Base-by-base conservation (phyloP, 2,888 invertebrate species). In the Sarcophaga subvicina region DNA sequence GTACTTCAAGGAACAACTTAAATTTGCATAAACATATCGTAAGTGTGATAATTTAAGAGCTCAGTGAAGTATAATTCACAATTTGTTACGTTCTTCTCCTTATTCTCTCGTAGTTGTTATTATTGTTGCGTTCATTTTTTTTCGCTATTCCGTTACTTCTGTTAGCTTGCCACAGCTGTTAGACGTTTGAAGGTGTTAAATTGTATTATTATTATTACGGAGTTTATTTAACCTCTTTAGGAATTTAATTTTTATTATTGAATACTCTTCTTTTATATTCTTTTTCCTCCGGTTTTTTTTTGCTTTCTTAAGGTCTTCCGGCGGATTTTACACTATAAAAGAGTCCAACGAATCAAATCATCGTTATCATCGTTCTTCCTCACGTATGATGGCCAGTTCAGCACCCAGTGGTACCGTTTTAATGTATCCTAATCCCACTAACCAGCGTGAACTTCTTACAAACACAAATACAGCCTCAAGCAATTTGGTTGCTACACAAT, bases 391-490 rank as follows among this genome's bases (percentile, higher is more conserved):
- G 87, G 91, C 92, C 86, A 92, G 90, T 63, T 92, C 92, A n/a
- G 92, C 92, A 66, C 92, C 92, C 70, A 91, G 91, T 79, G 92
- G 92, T 88, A 92, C 92, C n/a, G 91, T 92, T 67, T 90, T 92
- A 91, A 92, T 92, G 92, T 92, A 92, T 88, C 92, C 92, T 4
- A 92, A 92, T 88, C 86, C 90, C 14, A 89, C 88, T 78, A 83
- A 64, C 25, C 78, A 78, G 62, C 90, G 91, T n/a, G 88, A 85
- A 5, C 63, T 87, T 54, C 70, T 84, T 12, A 85, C 67, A 81
- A 64, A 84, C 84, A 17, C 86, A 80, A 66, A 82, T 49, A 66
- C 84, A 83, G 77, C 80, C 54, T 80, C 85, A 47, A 87, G 84
- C 67, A 80, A 76, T 62, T 87, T 85, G 47, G 76, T 87, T 17